phyloP scores from a whole-genome alignment of 2,113 vertebrate species.

The Leptobrachium ailaonicum region DNA sequence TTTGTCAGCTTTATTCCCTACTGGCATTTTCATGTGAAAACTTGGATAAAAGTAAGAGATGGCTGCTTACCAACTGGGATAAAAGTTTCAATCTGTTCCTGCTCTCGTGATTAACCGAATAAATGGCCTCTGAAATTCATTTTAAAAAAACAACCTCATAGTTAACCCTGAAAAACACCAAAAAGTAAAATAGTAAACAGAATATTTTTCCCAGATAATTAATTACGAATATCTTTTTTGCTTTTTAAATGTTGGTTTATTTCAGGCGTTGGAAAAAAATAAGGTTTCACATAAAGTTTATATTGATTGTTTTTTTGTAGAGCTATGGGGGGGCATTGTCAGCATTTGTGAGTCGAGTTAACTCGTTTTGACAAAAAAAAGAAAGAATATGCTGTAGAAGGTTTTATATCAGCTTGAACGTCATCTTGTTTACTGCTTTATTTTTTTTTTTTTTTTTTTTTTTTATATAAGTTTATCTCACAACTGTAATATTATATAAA shows the following conservation, averaged over 20 bases:
- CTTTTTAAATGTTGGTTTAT: slow-evolving; percentile 16
- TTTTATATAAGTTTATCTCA: too few species aligned
- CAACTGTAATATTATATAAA: too few species aligned
- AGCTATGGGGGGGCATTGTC: too few species aligned
- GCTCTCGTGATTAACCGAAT: slow-evolving; percentile 69
- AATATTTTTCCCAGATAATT: slow-evolving; percentile 31
- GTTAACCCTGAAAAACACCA: slow-evolving; percentile 60
- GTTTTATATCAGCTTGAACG: too few species aligned
- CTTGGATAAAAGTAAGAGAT: slow-evolving; percentile 78
- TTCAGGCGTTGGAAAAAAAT: too few species aligned
- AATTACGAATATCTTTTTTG: slow-evolving; percentile 34
- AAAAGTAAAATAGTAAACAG: slow-evolving; percentile 58
- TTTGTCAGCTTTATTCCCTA: slow-evolving; percentile 93
- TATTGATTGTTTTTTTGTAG: too few species aligned
- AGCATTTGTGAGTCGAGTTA: too few species aligned
- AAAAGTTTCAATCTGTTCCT: slow-evolving; percentile 72
- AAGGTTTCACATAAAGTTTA: too few species aligned
- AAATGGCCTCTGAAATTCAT: slow-evolving; percentile 68
- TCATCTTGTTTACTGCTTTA: too few species aligned
- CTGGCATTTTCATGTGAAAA: slow-evolving; percentile 89
- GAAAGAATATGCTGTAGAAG: too few species aligned
- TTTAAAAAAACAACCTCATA: slow-evolving; percentile 65
- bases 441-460: too few species aligned
- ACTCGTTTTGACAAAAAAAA: too few species aligned
- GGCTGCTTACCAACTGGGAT: slow-evolving; percentile 72